Evolutionary conservation across 1,140 invertebrate species (phyloP).

Genomic region (Phymastichus coffea): DNA sequence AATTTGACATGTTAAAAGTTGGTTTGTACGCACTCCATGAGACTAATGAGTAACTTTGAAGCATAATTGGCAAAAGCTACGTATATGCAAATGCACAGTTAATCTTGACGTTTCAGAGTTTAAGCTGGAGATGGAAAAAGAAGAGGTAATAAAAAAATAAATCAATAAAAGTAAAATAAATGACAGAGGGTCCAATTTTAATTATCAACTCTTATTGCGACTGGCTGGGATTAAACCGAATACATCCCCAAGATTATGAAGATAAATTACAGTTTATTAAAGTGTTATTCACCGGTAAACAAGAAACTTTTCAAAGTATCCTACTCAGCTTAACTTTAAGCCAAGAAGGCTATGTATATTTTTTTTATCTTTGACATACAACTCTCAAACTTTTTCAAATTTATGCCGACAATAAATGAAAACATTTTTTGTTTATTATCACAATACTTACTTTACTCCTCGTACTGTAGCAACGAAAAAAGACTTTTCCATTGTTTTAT

Average conservation of each 20-base stretch:
- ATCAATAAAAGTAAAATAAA: neutral
- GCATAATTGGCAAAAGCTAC: constrained; percentile 4
- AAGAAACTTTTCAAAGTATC: too few relatives aligned
- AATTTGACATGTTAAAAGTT: constrained; percentile 15
- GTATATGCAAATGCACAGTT: neutral
- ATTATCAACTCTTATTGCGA: neutral
- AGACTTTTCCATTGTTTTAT: too few relatives aligned
- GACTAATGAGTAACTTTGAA: constrained; percentile 19
- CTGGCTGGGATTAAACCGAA: neutral
- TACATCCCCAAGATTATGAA: neutral
- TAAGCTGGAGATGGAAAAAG: neutral
- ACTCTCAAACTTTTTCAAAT: too few relatives aligned
- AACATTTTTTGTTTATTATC: too few relatives aligned
- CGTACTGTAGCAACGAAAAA: too few relatives aligned
- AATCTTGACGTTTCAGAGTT: too few relatives aligned
- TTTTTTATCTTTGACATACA: too few relatives aligned
- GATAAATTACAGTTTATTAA: neutral
- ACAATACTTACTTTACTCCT: too few relatives aligned
- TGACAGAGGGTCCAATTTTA: neutral
- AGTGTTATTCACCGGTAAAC: too few relatives aligned
- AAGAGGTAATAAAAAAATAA: neutral
- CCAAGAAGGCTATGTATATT: too few relatives aligned
- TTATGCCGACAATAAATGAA: too few relatives aligned
- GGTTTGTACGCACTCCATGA: neutral
- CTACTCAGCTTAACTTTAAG: too few relatives aligned